A percentile compares a stretch with the other conserved stretches of the same genome.
Conservation (phyloP, 2,888 invertebrate species). For the Silvanus unidentatus region DNA sequence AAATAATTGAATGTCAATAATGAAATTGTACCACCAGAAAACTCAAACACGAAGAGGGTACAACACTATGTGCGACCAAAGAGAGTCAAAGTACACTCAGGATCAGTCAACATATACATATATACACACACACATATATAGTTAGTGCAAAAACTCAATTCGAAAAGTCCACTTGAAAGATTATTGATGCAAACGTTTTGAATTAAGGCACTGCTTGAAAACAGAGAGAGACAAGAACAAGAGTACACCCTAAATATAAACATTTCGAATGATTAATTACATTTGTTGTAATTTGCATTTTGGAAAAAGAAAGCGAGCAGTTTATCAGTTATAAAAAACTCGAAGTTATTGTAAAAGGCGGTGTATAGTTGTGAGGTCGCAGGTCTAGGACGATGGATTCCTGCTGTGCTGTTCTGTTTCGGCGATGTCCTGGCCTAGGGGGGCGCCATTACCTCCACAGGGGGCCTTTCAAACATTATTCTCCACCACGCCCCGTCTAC, state of each 20-base stretch:
- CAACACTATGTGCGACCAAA: neutral
- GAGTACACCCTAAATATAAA: too few species aligned
- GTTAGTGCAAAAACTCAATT: slow-evolving; percentile 17
- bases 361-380: slow-evolving; percentile 12
- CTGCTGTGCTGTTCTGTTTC: slow-evolving; percentile 36
- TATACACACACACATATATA: too few species aligned
- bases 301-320: too few species aligned
- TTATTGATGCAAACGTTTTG: slow-evolving; percentile 2
- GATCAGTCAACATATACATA: slow-evolving; percentile 21
- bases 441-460: slow-evolving; percentile 41
- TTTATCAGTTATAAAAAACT: neutral
- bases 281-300: neutral
- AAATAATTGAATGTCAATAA: slow-evolving; percentile 31
- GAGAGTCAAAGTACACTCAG: slow-evolving; percentile 9
- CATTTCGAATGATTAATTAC: neutral
- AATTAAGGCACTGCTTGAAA: neutral
- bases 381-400: slow-evolving; percentile 23
- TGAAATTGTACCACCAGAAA: slow-evolving; percentile 20
- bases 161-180: slow-evolving; percentile 8
- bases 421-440: slow-evolving; percentile 37
- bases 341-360: slow-evolving; percentile 7
- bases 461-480: slow-evolving; percentile 31
- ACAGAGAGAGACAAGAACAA: too few species aligned
- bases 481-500: slow-evolving; percentile 38
- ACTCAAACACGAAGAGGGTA: slow-evolving; percentile 22